phyloP scores from a whole-genome alignment of 1,140 invertebrate genomes.

The Phymastichus coffea region DNA sequence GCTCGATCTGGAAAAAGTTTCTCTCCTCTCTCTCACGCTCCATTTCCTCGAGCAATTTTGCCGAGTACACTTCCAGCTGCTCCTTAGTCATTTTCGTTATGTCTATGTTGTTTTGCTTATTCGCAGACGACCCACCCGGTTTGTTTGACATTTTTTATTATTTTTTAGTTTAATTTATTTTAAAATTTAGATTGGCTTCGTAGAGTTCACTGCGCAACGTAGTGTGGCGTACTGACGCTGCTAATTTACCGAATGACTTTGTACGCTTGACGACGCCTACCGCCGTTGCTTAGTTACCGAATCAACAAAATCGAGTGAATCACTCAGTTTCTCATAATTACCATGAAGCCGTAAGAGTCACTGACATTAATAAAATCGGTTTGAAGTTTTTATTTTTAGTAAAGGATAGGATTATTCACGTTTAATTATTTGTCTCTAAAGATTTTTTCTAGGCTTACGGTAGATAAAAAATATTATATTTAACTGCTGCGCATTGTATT shows the following conservation, averaged over 20 bases:
- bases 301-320: slow-evolving; percentile 15
- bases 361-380: no score
- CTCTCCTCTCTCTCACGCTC: slow-evolving; percentile 92
- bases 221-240: not conserved
- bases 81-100: slow-evolving; percentile 91
- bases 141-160: slow-evolving; percentile 23
- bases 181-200: not conserved
- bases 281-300: slow-evolving; percentile 13
- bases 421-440: no score
- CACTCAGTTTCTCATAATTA: no score
- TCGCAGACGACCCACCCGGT: slow-evolving; percentile 31
- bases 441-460: no score
- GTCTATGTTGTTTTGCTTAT: slow-evolving; percentile 78
- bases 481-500: no score
- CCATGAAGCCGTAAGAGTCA: no score
- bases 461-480: no score
- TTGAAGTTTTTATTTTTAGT: no score
- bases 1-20: slow-evolving; percentile 93
- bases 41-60: slow-evolving; percentile 86
- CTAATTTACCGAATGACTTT: slow-evolving; percentile 19
- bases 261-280: no score
- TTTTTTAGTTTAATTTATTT: not conserved
- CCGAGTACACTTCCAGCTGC: slow-evolving; percentile 85
- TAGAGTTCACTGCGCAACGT: not conserved
- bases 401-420: no score